Evolutionary conservation across 2,113 vertebrate genomes (phyloP).

Genomic region (Tetraodon nigroviridis): DNA sequence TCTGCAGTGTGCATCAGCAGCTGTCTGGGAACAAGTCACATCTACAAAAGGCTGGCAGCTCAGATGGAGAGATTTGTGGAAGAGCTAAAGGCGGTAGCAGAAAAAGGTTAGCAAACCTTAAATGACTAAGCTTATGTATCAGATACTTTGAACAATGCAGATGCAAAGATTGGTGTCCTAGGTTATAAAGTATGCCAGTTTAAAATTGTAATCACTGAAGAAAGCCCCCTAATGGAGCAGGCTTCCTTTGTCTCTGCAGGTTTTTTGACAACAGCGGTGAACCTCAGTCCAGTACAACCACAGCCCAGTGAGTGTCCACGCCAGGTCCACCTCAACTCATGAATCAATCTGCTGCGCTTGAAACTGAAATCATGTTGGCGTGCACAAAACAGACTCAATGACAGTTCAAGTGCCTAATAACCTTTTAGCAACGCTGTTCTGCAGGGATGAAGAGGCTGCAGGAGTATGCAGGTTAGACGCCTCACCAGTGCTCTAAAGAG

Average conservation of each 20-base stretch:
- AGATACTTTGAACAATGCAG: too few relatives aligned
- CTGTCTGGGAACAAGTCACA: conserved; percentile 51
- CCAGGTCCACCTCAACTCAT: background rate
- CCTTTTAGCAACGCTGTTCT: conserved; percentile 6
- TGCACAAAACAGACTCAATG: background rate
- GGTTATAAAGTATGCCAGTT: background rate
- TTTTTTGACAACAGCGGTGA: conserved; percentile 19
- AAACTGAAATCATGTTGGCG: too few relatives aligned
- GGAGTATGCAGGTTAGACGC: conserved; percentile 61
- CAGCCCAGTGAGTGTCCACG: conserved; percentile 64
- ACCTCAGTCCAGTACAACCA: conserved; percentile 26
- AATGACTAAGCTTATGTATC: background rate
- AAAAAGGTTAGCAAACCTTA: conserved; percentile 39
- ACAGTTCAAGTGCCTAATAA: background rate
- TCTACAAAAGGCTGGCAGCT: conserved; percentile 57
- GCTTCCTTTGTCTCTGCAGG: conserved; percentile 39
- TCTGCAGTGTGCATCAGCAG: conserved; percentile 41
- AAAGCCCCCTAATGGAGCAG: background rate
- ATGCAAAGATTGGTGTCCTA: too few relatives aligned
- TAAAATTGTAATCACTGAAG: background rate
- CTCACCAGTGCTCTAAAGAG: background rate
- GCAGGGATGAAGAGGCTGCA: conserved; percentile 62
- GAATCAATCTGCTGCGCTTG: too few relatives aligned
- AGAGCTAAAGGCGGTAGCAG: conserved; percentile 46
- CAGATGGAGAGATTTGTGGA: conserved; percentile 57